Percentiles rank a stretch among this genome's conserved stretches.
Evolutionary conservation across 2,113 vertebrate genomes (phyloP).

Genomic region (Galeopterus variegatus): DNA sequence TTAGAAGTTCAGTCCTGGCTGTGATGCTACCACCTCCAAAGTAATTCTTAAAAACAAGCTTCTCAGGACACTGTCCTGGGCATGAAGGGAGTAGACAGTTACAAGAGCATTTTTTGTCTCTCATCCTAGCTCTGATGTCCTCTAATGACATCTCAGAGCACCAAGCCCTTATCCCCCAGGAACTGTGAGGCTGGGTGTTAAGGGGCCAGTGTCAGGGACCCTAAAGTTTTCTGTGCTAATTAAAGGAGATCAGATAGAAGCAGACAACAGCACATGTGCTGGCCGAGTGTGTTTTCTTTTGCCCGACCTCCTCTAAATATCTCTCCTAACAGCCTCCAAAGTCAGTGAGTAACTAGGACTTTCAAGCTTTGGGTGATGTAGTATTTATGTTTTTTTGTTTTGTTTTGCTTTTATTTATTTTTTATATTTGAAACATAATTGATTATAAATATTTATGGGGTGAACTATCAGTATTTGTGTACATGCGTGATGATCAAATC

Average conservation of each 20-base stretch:
- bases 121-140: not conserved
- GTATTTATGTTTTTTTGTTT: too few species aligned
- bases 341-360: not conserved
- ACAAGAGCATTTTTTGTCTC: not conserved
- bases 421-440: too few species aligned
- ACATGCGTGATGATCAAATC: too few species aligned
- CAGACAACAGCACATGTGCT: not conserved
- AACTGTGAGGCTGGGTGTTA: not conserved
- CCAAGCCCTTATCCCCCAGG: not conserved
- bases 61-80: not conserved
- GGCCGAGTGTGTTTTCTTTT: not conserved
- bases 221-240: not conserved
- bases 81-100: not conserved
- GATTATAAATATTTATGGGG: too few species aligned
- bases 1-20: not conserved
- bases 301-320: not conserved
- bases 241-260: not conserved
- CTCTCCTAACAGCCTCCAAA: not conserved
- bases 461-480: too few species aligned
- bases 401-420: too few species aligned
- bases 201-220: not conserved
- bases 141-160: not conserved
- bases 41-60: not conserved
- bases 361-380: not conserved
- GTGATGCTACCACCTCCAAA: not conserved